These are phyloP conservation scores for Deroplatys truncata DNA, from an alignment of 2,888 invertebrate species.

Conservation along the genomic window DNA sequence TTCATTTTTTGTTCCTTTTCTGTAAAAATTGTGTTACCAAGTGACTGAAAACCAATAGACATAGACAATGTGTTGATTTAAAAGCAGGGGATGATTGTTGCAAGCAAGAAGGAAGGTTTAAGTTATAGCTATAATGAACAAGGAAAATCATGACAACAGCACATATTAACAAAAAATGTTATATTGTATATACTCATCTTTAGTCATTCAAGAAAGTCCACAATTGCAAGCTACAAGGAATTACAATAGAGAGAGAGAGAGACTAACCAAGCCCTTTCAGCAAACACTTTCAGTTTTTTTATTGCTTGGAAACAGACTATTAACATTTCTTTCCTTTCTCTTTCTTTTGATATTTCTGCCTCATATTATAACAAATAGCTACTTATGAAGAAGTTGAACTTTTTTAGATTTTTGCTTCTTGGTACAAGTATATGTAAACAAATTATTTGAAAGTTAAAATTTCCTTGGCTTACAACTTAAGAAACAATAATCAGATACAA, in stretches of 20 bases:
- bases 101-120: slow-evolving; percentile 1
- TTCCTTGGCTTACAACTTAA: background rate
- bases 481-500: too few species aligned
- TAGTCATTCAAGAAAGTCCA: background rate
- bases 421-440: background rate
- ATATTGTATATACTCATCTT: background rate
- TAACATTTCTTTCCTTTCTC: background rate
- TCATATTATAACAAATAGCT: background rate
- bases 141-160: background rate
- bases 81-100: slow-evolving; percentile 24
- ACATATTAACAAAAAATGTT: background rate
- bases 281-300: background rate
- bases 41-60: slow-evolving; percentile 44
- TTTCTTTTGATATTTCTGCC: background rate
- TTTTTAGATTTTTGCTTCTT: background rate
- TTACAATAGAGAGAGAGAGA: background rate
- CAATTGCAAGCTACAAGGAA: background rate
- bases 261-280: too few species aligned
- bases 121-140: background rate
- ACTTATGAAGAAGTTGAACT: too few species aligned
- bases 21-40: background rate
- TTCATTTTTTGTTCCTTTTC: background rate
- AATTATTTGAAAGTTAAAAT: background rate
- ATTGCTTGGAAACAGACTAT: background rate
- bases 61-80: slow-evolving; percentile 34